A percentile compares a stretch with the other conserved stretches of the same genome.
phyloP scores from a whole-genome alignment of 2,797 vertebrate species.

The Delichon dasypus region DNA sequence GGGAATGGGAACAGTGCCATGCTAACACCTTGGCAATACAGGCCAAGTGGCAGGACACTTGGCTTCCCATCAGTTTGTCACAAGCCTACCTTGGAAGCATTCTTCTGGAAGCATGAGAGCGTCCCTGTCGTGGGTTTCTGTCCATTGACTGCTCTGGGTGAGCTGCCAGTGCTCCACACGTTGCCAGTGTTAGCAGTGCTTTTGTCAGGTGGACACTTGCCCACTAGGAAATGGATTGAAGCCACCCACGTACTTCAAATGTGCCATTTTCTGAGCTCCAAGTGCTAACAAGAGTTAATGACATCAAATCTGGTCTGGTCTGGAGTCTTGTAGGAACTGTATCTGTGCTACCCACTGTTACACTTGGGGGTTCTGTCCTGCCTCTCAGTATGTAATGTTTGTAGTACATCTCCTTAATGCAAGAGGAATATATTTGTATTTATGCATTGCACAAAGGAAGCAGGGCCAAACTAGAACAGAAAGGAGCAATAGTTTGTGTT shows the following conservation, averaged over 20 bases:
- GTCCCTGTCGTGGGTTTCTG: not conserved
- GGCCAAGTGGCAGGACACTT: not conserved
- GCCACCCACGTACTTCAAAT: not conserved
- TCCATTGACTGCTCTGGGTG: not conserved
- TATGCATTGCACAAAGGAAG: not conserved
- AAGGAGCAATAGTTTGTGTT: not conserved
- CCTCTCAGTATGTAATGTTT: not conserved
- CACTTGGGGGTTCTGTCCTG: not conserved
- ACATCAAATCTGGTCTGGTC: not conserved
- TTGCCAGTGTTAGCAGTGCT: not conserved
- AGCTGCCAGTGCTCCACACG: not conserved
- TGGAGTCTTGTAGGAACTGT: not conserved
- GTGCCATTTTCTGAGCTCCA: not conserved
- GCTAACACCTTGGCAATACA: not conserved
- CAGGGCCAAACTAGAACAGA: not conserved
- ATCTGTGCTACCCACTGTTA: accelerated
- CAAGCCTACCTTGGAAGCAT: not conserved
- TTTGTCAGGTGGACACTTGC: constrained; percentile 33
- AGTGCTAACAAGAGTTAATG: not conserved
- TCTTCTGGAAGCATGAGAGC: not conserved
- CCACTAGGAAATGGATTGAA: constrained; percentile 31
- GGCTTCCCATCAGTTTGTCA: not conserved
- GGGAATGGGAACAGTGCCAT: not conserved
- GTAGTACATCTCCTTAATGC: not conserved
- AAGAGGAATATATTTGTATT: not conserved